Base-by-base conservation (phyloP, 1,140 invertebrate species). In the Sitobion miscanthi region DNA sequence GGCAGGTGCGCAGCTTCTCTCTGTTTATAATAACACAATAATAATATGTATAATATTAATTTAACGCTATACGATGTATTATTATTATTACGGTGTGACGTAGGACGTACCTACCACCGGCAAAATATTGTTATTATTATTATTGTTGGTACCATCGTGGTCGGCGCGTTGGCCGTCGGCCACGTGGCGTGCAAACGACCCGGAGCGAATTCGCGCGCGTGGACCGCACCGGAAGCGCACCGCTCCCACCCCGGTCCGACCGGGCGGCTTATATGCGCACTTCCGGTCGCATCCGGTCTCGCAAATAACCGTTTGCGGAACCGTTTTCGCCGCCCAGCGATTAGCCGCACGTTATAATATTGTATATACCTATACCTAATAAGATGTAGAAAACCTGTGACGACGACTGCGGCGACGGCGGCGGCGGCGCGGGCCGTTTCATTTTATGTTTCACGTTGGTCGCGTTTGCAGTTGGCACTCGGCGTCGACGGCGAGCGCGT, bases 401-500 rank as follows among this genome's bases (percentile, higher is more conserved):
- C 25, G 82, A 85, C 38, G 45, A 85, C 83, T 5, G 20, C 83
- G 25, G 30, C 85, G 49, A 52, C 49, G 23, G 38, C 89, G 35
- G 88, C 35, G 3, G 11, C 89, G 42, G 23, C 54, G 21, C 47
- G 11, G 20, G 47, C 87, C 8, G 87, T 90, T 62, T 57, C 62
- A 90, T 89, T 89, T 54, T 57, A 14, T 62, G 42, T 57, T 89
- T 57, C n/a, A 23, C 17, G 49, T 38, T 30, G 21, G n/a, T 90
- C 52, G 54, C 38, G 54, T 57, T 57, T 90, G 35, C 89, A 90
- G 89, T 90, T 90, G 89, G 89, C 89, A 90, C 57, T 45, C 89
- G 89, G 54, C 54, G 45, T 45, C 89, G 89, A 62, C 89, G 42
- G 38, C 89, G 89, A 90, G 57, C 89, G 89, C 89, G 89, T 90